These are phyloP conservation scores for Stenotaenia linearis DNA, from an alignment of 2,888 invertebrate species.

Conservation along the genomic window DNA sequence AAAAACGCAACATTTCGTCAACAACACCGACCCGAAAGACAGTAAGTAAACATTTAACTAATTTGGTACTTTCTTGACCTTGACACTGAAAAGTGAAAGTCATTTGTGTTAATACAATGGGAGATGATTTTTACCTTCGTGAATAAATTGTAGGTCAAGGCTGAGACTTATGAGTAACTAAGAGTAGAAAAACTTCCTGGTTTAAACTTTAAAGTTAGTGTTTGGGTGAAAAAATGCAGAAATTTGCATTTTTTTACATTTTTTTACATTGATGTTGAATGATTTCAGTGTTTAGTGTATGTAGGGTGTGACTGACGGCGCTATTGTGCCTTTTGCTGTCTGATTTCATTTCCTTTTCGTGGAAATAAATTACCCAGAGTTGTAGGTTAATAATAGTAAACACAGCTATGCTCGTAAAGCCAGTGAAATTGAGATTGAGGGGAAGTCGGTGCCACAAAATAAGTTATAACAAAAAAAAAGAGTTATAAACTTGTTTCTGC, in stretches of 20 bases:
- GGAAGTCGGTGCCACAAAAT: neutral
- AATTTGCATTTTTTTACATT: too few species aligned
- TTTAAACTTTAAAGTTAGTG: neutral
- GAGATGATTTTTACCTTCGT: neutral
- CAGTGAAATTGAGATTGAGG: neutral
- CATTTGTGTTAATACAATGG: neutral
- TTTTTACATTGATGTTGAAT: too few species aligned
- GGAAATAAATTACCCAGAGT: neutral
- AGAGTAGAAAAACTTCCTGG: neutral
- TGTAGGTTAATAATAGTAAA: neutral
- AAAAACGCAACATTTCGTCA: neutral
- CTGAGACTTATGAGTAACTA: neutral
- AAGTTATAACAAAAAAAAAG: too few species aligned
- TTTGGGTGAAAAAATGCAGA: too few species aligned
- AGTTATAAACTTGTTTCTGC: too few species aligned
- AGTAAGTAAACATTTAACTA: neutral
- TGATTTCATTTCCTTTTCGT: neutral
- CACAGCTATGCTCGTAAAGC: neutral
- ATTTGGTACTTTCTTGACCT: neutral
- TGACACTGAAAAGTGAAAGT: slow-evolving; percentile 5
- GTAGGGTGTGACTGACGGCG: neutral
- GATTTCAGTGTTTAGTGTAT: neutral
- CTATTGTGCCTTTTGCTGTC: too few species aligned
- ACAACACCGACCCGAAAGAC: neutral
- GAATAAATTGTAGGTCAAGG: neutral